Base-by-base conservation (phyloP, 2,113 vertebrate genomes). In the Bombycilla garrulus region DNA sequence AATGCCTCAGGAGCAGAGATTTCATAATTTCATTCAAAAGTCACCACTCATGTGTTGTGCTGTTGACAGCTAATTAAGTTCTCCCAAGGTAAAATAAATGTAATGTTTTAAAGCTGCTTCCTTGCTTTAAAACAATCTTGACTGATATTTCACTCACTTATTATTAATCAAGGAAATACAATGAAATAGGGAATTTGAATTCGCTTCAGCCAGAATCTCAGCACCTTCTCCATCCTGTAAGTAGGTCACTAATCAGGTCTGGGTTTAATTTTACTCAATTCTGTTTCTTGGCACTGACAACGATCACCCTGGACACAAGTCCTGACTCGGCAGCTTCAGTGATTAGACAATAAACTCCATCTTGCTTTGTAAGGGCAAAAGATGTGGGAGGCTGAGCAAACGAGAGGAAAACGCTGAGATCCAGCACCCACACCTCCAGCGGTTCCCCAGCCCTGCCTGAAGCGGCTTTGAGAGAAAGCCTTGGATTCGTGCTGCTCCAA, bases 31-130 rank as follows among this genome's bases (percentile, higher is more conserved):
- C 97, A 95, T 97, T 97, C 96, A 88, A 74, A 96, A 98, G 93
- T 90, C 95, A 95, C 97, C 85, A 81, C 54, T 96, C 96, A 93
- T 91, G 92, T 78, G 90, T 72, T 82, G 96, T 85, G 86, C 82
- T 64, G 96, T 18, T 97, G 98, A 97, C 97, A 97, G 97, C 97
- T 97, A 97, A 98, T 97, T 98, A 98, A 98, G 96, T 95, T 93
- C 94, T 96, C 97, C 97, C 94, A 65, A 96, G 96, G 97, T 97
- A 98, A 97, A 98, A 97, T 65, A 97, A 97, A 97, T 95, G 94
- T n/a, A 42, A 51, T 6, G 56, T 31, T 94, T 78, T 65, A 70
- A 95, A 90, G 67, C 29, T 51, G 92, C 88, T 57, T 86, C 88
- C 78, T 50, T 23, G 88, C 90, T 94, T 81, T 65, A 90, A 91